Evolutionary conservation across 2,797 vertebrate genomes (phyloP).

Genomic region (Gallirallus australis): DNA sequence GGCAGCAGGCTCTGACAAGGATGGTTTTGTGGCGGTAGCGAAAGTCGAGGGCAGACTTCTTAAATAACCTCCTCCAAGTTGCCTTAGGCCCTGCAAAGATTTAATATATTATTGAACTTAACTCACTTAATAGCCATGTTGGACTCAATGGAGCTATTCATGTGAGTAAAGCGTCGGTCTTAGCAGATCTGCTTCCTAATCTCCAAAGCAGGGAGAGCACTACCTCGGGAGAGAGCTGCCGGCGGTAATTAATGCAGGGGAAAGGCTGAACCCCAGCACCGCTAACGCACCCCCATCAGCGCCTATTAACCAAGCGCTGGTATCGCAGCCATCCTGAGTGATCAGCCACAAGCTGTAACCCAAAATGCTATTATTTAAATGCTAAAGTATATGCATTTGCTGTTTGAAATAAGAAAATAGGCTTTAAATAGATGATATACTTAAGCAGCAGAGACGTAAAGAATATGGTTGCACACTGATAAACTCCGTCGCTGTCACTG

Average conservation of each 20-base stretch:
- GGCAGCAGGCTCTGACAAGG: neutral
- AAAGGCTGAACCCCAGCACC: neutral
- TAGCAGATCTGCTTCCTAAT: slow-evolving; percentile 48
- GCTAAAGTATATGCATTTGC: neutral
- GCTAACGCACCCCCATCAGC: neutral
- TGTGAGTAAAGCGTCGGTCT: neutral
- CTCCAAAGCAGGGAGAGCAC: neutral
- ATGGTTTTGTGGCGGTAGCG: slow-evolving; percentile 1
- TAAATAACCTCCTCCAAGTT: neutral
- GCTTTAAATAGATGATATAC: accelerated
- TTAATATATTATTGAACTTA: slow-evolving; percentile 40
- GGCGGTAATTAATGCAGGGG: neutral
- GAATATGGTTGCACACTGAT: neutral
- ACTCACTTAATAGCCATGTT: slow-evolving; percentile 31
- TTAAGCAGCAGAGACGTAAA: neutral
- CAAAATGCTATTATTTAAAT: neutral
- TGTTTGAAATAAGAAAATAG: neutral
- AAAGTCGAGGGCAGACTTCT: neutral
- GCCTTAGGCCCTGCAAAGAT: slow-evolving; percentile 48
- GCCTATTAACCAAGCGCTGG: accelerated
- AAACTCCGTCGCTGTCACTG: neutral
- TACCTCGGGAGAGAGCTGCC: neutral
- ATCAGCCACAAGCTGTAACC: neutral
- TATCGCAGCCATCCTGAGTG: accelerated
- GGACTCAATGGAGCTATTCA: slow-evolving; percentile 55